These are phyloP conservation scores for Elysia chlorotica DNA, from an alignment of 1,140 invertebrate genomes.

Conservation along the genomic window DNA sequence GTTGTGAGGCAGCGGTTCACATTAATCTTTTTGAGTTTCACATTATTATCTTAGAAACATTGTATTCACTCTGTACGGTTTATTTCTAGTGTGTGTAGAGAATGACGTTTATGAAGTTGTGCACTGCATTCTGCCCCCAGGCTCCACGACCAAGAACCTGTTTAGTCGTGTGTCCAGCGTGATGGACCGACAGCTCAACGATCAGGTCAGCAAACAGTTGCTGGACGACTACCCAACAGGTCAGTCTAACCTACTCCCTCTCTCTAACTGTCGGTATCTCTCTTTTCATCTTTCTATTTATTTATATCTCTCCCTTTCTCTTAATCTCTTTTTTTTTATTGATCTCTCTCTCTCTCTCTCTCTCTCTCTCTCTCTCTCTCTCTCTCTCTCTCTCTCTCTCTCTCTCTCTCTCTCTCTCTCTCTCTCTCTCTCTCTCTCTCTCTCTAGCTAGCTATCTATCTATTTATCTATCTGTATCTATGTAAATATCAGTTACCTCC, in stretches of 20 bases:
- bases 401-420: background rate
- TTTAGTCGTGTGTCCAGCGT: conserved; percentile 48
- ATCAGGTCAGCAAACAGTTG: conserved; percentile 53
- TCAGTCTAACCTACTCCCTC: background rate
- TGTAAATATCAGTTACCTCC: too few species aligned
- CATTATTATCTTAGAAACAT: too few species aligned
- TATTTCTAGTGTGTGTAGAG: too few species aligned
- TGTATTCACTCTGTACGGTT: too few species aligned
- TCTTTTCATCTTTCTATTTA: too few species aligned
- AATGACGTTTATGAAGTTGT: too few species aligned
- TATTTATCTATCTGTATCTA: too few species aligned
- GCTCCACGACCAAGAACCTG: conserved; percentile 39
- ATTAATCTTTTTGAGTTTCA: too few species aligned
- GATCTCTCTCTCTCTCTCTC: background rate
- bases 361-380: background rate
- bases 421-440: background rate
- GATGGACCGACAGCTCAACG: conserved; percentile 56
- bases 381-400: background rate
- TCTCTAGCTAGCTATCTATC: background rate
- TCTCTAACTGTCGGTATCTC: background rate
- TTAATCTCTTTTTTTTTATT: background rate
- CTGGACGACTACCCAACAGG: conserved; percentile 48
- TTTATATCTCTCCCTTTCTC: background rate
- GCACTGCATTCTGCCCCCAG: too few species aligned
- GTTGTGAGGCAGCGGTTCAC: too few species aligned